Evolutionary conservation across 2,797 vertebrate genomes (phyloP).

Genomic region (Acrocephalus scirpaceus): DNA sequence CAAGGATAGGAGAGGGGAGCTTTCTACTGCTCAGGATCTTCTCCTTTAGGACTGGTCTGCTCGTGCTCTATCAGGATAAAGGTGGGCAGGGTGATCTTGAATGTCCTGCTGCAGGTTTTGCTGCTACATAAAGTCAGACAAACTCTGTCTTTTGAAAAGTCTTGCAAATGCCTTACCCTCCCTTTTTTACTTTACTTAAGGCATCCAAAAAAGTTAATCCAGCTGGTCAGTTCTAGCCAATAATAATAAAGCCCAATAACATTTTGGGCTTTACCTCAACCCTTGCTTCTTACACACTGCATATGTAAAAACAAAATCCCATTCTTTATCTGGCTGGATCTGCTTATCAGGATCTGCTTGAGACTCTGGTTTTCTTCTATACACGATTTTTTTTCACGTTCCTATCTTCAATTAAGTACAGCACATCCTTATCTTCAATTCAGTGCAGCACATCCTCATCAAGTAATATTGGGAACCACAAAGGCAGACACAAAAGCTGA

Average conservation of each 20-base stretch:
- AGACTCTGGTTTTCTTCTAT: not conserved
- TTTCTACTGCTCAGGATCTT: not conserved
- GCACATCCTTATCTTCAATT: not conserved
- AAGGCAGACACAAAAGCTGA: not conserved
- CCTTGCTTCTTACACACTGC: not conserved
- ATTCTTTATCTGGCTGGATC: not conserved
- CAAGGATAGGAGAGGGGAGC: not conserved
- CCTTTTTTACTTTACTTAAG: not conserved
- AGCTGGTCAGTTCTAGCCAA: not conserved
- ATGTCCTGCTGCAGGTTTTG: not conserved
- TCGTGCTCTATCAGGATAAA: not conserved
- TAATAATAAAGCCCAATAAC: too few relatives aligned
- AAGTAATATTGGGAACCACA: not conserved
- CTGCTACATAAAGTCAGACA: not conserved
- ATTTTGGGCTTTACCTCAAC: not conserved
- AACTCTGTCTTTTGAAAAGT: not conserved
- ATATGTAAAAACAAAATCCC: not conserved
- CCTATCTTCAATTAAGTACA: not conserved
- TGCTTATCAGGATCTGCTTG: not conserved
- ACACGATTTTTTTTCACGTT: not conserved
- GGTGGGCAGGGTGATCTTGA: not conserved
- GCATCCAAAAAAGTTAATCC: not conserved
- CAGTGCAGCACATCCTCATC: not conserved
- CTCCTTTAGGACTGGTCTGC: not conserved
- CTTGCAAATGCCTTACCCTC: not conserved